phyloP scores from a whole-genome alignment of 2,797 vertebrate species.

The Pristis pectinata region DNA sequence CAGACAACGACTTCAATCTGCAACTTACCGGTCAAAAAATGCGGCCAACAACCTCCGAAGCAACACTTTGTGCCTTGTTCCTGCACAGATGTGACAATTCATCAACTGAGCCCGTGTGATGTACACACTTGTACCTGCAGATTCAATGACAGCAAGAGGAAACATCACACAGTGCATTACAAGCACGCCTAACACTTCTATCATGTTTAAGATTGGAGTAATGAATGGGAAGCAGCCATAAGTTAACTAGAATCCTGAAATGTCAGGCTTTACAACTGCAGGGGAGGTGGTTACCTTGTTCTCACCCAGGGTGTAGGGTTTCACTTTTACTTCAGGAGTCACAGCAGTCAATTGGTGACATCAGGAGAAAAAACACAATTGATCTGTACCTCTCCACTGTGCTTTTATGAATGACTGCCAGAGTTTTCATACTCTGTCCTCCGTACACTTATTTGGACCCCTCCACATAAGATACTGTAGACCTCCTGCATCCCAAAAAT shows the following conservation, averaged over 20 bases:
- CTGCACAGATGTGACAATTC: conserved; percentile 96
- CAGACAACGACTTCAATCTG: background rate
- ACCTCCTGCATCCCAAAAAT: too few relatives aligned
- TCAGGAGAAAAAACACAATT: background rate
- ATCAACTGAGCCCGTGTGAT: conserved; percentile 97
- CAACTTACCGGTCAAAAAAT: conserved; percentile 91
- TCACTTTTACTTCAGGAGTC: background rate
- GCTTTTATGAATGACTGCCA: too few relatives aligned
- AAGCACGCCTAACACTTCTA: too few relatives aligned
- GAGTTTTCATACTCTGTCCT: too few relatives aligned
- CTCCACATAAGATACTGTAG: too few relatives aligned
- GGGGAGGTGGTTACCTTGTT: background rate
- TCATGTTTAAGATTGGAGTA: too few relatives aligned
- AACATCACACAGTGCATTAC: conserved; percentile 2
- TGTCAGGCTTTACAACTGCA: too few relatives aligned
- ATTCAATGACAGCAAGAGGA: background rate
- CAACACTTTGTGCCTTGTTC: conserved; percentile 96
- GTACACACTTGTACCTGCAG: conserved; percentile 84
- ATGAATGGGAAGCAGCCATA: too few relatives aligned
- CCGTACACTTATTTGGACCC: too few relatives aligned
- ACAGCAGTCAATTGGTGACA: background rate
- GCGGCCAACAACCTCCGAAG: conserved; percentile 91
- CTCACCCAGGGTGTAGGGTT: too few relatives aligned
- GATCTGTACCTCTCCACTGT: background rate
- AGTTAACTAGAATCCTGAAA: too few relatives aligned